Base-by-base conservation (phyloP, 2,797 vertebrate genomes). In the Darevskia nairensis region DNA sequence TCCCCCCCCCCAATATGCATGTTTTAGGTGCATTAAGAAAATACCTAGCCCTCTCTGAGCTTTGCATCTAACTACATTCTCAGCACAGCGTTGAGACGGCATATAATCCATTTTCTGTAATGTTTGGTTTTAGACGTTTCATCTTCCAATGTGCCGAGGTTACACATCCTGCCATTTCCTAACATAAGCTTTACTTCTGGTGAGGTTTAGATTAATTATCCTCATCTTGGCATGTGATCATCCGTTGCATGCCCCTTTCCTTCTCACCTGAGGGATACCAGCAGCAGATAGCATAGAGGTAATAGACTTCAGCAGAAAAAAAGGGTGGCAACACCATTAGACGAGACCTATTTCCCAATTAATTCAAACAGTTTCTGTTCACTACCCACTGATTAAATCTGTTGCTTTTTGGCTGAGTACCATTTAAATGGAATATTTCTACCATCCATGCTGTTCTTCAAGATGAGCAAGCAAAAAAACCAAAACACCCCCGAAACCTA, bases 321-420 rank as follows among this genome's bases (percentile, higher is more conserved):
- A 19, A 39, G 85, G 61, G 66, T 87, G 91, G 84, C 72, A 91
- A 71, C 39, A 55, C 87, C 17, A 84, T 75, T 3, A 86, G 86
- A 88, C 87, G 86, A 85, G 82, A 90, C 59, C 72, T 91, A 82
- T 92, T 90, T 93, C 86, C 72, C 87, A 93, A 89, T 89, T 89
- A 92, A 94, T 92, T 93, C 39, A 88, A 91, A 88, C 85, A 90
- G 66, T 71, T 93, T 92, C 90, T 90, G 41, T 84, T 92, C 44
- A 79, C 76, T 93, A 85, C 77, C 8, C 55, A 76, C 83, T 85
- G 86, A 94, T 87, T 92, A 93, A 92, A 68, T 88, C 68, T 91
- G 55, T 81, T 91, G 89, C 1, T 7, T 89, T 94, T 91, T 90
- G 69, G 50, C 82, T 92, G 74, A 89, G 89, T 74, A 90, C 3